Evolutionary conservation across 53 echinoderm and acorn worm species (phyloP), one percentile per base, ranked within the genome.

Genomic region (Holothuria scabra): DNA sequence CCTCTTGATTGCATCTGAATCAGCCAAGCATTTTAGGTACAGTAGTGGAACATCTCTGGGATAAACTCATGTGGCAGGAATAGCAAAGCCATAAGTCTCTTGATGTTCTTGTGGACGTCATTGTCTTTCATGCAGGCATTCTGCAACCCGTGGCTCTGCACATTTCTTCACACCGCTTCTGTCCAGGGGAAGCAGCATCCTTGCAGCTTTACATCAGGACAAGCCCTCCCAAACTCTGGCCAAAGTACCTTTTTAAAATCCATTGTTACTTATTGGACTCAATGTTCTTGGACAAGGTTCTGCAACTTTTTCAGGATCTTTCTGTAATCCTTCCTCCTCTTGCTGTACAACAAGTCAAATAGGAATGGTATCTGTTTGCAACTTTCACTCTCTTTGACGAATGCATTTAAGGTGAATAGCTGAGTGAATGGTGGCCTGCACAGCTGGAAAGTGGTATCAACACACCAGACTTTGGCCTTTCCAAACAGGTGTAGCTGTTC

Each of bases 371-470:
- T 83, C 48, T 90, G 86, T 57, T 90, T 90, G 29, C 21, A 14
- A 33, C 30, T 61, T 25, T 84, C 84, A 25, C 84, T 84, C 59
- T 59, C 58, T 28, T 66, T 70, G n/a, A 90, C 67, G 79, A 90
- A 90, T 37, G 82, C 81, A 28, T 91, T 87, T 3, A 87, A 35
- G 23, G 71, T 80, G 66, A 90, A 90, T 21, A 90, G 83, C 56
- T 90, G 86, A 2, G 58, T n/a, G 59, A 90, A 90, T 11, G 86
- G 90, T 19, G 67, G 68, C 49, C 82, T 80, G 0, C 84, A 65
- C 2, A 89, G 32, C 63, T 89, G 85, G 68, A 89, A 89, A 13
- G 89, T 85, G 6, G 68, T 85, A 67, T 89, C 89, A 41, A 89
- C 24, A 55, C 80, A 89, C 89, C 85, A 89, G 19, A 67, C 85